Evolutionary conservation across 1,140 invertebrate genomes (phyloP).

Genomic region (Zophobas atratus): DNA sequence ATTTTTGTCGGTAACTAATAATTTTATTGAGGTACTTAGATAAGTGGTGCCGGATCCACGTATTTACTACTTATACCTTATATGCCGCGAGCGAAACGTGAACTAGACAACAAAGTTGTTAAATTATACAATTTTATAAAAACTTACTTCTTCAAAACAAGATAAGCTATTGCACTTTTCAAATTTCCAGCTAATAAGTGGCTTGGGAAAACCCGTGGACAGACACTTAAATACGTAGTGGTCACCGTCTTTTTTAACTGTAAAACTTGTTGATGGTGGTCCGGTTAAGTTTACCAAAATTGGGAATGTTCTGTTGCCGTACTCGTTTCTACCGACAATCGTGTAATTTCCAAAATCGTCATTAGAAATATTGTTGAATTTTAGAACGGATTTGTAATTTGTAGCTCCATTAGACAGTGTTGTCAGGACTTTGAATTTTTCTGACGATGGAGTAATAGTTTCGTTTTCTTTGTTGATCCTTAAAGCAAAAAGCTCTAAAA

Average conservation of each 20-base stretch:
- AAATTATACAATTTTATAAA: neutral
- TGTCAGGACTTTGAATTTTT: neutral
- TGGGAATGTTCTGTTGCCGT: conserved; percentile 54
- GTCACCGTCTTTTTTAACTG: conserved; percentile 64
- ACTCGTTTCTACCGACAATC: conserved; percentile 64
- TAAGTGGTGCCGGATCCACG: no score
- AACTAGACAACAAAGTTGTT: no score
- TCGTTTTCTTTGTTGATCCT: neutral
- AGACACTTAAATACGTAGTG: conserved; percentile 65
- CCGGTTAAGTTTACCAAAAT: conserved; percentile 66
- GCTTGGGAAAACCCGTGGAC: conserved; percentile 68
- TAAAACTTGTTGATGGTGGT: conserved; percentile 67
- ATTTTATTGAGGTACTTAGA: no score
- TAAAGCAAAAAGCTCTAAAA: neutral
- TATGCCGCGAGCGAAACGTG: no score
- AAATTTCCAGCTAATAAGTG: conserved; percentile 71
- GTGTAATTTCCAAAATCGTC: conserved; percentile 69
- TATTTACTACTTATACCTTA: no score
- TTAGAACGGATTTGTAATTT: conserved; percentile 62
- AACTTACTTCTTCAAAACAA: conserved; percentile 59
- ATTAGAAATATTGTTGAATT: conserved; percentile 67
- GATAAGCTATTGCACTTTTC: conserved; percentile 56
- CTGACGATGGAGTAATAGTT: neutral
- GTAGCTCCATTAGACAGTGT: conserved; percentile 25
- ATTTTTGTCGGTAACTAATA: no score